These are phyloP conservation scores for Sparus aurata DNA, from an alignment of 2,797 vertebrate genomes.

Conservation along the genomic window DNA sequence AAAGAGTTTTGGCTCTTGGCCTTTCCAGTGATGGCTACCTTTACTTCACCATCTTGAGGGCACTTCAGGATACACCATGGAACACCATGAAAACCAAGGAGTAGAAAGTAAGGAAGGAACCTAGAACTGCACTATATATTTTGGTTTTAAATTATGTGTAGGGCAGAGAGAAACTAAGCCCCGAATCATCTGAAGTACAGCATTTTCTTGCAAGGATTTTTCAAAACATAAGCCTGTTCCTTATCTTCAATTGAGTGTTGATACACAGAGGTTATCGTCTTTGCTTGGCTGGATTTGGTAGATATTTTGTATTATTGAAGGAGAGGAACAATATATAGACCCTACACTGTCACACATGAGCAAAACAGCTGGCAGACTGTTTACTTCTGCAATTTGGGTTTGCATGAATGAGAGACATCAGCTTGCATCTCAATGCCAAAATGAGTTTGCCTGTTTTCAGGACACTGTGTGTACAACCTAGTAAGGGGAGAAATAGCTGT, in stretches of 20 bases:
- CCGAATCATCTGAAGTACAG: slow-evolving; percentile 29
- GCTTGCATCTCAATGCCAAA: slow-evolving; percentile 30
- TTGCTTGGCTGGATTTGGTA: slow-evolving; percentile 30
- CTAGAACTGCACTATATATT: slow-evolving; percentile 23
- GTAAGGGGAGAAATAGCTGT: slow-evolving; percentile 8
- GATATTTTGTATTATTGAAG: slow-evolving; percentile 43
- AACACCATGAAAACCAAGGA: slow-evolving; percentile 16
- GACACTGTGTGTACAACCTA: slow-evolving; percentile 27
- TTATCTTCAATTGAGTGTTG: slow-evolving; percentile 33
- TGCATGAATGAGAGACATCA: slow-evolving; percentile 45
- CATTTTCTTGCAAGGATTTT: slow-evolving; percentile 47
- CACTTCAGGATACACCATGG: neutral
- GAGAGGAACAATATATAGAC: slow-evolving; percentile 38
- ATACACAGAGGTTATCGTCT: slow-evolving; percentile 11
- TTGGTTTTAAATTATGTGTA: slow-evolving; percentile 22
- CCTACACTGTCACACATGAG: slow-evolving; percentile 46
- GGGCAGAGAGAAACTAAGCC: slow-evolving; percentile 14
- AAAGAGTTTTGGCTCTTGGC: slow-evolving; percentile 80
- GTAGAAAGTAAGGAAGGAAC: neutral
- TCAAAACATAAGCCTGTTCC: slow-evolving; percentile 33
- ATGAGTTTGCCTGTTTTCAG: slow-evolving; percentile 41
- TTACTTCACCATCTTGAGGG: slow-evolving; percentile 6
- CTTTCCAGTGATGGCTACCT: slow-evolving; percentile 75
- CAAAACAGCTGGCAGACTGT: slow-evolving; percentile 25
- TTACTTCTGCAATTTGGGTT: slow-evolving; percentile 47